Base-by-base conservation (phyloP, 2,888 invertebrate genomes). In the Heteromyza rotundicornis region DNA sequence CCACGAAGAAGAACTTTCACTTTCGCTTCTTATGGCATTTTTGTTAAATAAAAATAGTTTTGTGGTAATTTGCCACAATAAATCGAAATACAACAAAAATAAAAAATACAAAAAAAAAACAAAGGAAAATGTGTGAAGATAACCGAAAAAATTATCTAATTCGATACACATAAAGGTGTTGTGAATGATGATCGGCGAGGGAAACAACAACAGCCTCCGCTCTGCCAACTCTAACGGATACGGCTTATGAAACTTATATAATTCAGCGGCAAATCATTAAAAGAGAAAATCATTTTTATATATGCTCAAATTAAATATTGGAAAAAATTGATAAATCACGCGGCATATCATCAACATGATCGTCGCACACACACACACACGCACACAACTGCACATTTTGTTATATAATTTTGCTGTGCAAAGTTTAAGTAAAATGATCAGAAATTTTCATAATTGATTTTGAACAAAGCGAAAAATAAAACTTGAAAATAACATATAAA, bases 1-100 rank as follows among this genome's bases (percentile, higher is more conserved):
- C 14, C 36, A 3, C 36, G 14, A 55, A 36, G 36, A 23, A 56
- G 47, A 56, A 56, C 56, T 56, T 56, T 56, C 56, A 56, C 56
- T 56, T 56, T 56, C 47, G 56, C 56, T 14, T 7, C 16, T 16
- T 44, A 14, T 40, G 20, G n/a, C n/a, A n/a, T 55, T 19, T 40
- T 36, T 55, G 17, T 14, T 2, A n/a, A 44, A 44, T 44, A 40
- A 19, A 36, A 36, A 56, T 24, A n/a, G 23, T 23, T 47, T 23
- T 56, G 23, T 55, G 32, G 17, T 54, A 35, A 35, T 54, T 35
- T 54, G 36, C 35, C 36, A 36, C 8, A 3, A 17, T 19, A 16
- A 52, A 52, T n/a, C 17, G 12, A 35, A 35, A 32, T 19, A 54
- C n/a, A 35, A 35, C 19, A 56, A 40, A 24, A 56, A 56, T 1